Percentiles rank a stretch among this genome's conserved stretches.
Evolutionary conservation across 2,888 invertebrate species (phyloP).

Genomic region (Cephonodes hylas): DNA sequence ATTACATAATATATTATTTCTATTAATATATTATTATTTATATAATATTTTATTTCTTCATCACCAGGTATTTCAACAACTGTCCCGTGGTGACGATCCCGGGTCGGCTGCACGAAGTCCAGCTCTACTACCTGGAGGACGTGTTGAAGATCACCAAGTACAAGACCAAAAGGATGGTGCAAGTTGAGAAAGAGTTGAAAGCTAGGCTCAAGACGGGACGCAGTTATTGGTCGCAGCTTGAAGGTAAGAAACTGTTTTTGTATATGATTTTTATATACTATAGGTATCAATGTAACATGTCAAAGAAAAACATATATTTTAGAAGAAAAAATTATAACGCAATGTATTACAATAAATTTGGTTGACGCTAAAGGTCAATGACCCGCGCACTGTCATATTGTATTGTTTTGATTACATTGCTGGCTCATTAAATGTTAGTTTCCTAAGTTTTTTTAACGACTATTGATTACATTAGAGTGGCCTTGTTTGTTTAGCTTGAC

Average conservation of each 20-base stretch:
- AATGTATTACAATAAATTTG: too few species aligned
- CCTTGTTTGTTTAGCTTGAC: not conserved
- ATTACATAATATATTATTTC: not conserved
- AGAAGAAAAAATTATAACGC: too few species aligned
- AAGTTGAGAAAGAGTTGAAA: slow-evolving; percentile 58
- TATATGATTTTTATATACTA: not conserved
- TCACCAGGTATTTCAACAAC: slow-evolving; percentile 87
- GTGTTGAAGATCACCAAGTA: slow-evolving; percentile 84
- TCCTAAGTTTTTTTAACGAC: too few species aligned
- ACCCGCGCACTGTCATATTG: too few species aligned
- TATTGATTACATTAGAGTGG: too few species aligned
- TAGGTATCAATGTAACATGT: too few species aligned
- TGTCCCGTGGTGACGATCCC: slow-evolving; percentile 89
- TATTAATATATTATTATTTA: not conserved
- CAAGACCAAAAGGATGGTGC: slow-evolving; percentile 73
- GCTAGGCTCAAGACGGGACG: slow-evolving; percentile 52
- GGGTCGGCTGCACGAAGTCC: slow-evolving; percentile 88
- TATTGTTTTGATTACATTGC: too few species aligned
- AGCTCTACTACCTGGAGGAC: slow-evolving; percentile 90
- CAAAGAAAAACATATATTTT: too few species aligned
- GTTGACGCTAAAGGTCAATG: too few species aligned
- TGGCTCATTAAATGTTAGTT: too few species aligned
- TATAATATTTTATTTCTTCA: not conserved
- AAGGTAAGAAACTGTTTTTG: slow-evolving; percentile 40
- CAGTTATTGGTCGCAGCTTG: slow-evolving; percentile 70